Evolutionary conservation across 1,140 invertebrate genomes (phyloP), one percentile per base, ranked within the genome.

Genomic region (Dryas iulia): DNA sequence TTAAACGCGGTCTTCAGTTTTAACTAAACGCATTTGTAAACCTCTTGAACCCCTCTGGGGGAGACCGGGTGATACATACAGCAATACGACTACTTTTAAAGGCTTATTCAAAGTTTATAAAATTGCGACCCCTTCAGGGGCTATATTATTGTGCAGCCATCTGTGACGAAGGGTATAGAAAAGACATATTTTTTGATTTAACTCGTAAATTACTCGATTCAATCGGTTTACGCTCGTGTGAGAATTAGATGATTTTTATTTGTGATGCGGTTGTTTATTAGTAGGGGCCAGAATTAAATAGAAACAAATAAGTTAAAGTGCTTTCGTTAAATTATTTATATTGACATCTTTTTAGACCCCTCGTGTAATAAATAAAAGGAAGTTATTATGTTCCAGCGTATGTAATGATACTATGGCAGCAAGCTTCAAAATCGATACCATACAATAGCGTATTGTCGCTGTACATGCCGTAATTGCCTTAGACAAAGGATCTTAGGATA

Each of bases 101-200:
- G 84, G 87, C 83, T 87, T 88, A 88, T 90, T 90, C 82, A 88
- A 88, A 90, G 81, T 88, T 87, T 88, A 85, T 87, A 90, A 84
- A 86, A 83, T 88, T 30, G 8, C 59, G 60, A 68, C 70, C 74
- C 84, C 84, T 83, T 73, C 28, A 80, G 81, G 84, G 84, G 81
- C 71, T 78, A 73, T 86, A 83, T 83, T 90, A 90, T 88, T 87
- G 85, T 88, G 86, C 77, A 86, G 81, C 85, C 88, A 90, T 90
- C 88, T 90, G 88, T 84, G 88, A 88, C 85, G 78, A 78, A 78
- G 78, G 81, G 79, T 79, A 88, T 84, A 73, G 80, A 76, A 85
- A 82, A 86, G 83, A 89, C 86, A 87, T 90, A 90, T 90, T 90
- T 90, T 90, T 88, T 87, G 87, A 89, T 87, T 88, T 87, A 84